Evolutionary conservation across 1,140 invertebrate species (phyloP), one percentile per base, ranked within the genome.

Genomic region (Himalopsyche phryganea): DNA sequence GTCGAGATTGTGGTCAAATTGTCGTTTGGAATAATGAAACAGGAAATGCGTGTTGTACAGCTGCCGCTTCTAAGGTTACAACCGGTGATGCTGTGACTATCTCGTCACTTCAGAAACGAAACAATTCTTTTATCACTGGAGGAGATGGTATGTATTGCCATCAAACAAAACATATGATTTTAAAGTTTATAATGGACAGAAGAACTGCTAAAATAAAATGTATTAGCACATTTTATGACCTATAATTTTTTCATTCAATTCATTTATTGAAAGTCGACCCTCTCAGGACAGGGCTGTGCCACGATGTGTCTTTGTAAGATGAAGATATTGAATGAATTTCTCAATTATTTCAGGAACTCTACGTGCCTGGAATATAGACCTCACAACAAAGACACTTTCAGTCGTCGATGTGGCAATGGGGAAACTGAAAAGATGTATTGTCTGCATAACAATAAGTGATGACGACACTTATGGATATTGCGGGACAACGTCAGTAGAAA

Each of bases 1-100:
- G 94, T 0, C 82, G 85, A 60, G 94, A 97, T 71, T 93, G 94
- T 73, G 89, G 91, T 17, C 86, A 85, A 65, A 83, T 92, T 19
- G 81, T 91, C 20, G 80, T 91, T 6, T 92, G 84, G 80, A 83
- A 91, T 66, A 81, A 90, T 47, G 66, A 76, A 23, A 78, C 76
- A 1, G 81, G 78, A 61, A 81, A 80, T 53, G 80, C 85, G 10
- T 78, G 88, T 6, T 89, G 86, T 58, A 87, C 87, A 63, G 71
- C 80, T 0, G 73, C 79, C 1, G 88, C 84, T 0, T 79, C 83
- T 10, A 80, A 81, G 20, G 83, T 84, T 33, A 85, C 82, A 11
- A 82, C 84, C 1, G 90, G 87, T 0, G 80, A 85, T 63, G 84
- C 85, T 0, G 68, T 81, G 11, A 81, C 77, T 0, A 65, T 90